phyloP scores from a whole-genome alignment of 2,113 vertebrate species.

The Muntiacus reevesi region DNA sequence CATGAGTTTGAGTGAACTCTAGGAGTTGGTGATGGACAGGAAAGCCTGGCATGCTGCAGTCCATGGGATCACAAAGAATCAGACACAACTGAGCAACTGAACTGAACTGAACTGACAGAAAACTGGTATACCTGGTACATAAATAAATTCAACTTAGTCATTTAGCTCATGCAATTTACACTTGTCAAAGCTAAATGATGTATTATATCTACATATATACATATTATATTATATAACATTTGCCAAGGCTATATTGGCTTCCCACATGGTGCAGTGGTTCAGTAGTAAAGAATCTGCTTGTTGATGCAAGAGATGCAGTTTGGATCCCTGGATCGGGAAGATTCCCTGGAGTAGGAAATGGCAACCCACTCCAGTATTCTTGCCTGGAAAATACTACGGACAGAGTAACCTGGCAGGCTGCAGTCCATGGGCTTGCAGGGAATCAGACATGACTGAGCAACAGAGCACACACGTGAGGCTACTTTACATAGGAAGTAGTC shows the following conservation, averaged over 20 bases:
- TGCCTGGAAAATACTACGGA: background rate
- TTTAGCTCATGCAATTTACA: background rate
- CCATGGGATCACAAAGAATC: background rate
- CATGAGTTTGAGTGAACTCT: background rate
- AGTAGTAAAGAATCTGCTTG: background rate
- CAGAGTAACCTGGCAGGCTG: background rate
- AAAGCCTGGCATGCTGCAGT: background rate
- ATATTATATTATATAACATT: background rate
- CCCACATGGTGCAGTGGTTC: background rate
- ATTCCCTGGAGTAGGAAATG: background rate
- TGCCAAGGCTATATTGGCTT: background rate
- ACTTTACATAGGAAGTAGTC: background rate
- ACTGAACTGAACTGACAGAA: background rate
- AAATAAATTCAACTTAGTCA: background rate
- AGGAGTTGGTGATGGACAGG: background rate
- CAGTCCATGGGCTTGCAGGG: background rate
- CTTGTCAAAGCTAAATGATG: background rate
- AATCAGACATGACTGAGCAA: background rate
- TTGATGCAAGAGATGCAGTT: background rate
- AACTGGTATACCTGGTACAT: background rate
- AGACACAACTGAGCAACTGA: background rate
- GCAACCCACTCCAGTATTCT: background rate
- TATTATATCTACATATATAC: background rate
- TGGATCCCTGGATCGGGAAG: background rate
- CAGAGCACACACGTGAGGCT: background rate